phyloP scores from a whole-genome alignment of 2,797 vertebrate genomes.

The Hippoglossus hippoglossus region DNA sequence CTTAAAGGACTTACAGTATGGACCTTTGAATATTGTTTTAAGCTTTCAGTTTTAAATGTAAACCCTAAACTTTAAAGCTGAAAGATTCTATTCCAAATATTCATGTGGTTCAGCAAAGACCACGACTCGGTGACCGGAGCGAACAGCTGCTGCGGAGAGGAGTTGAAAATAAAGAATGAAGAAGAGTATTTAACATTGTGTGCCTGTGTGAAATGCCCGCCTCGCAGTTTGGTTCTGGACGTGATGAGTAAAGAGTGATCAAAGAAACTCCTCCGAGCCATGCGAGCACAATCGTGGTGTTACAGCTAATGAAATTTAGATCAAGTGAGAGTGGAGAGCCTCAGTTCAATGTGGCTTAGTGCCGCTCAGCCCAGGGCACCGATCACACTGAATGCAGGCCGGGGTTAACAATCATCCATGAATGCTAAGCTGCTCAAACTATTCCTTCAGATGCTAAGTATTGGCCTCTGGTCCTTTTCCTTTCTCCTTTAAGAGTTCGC shows the following conservation, averaged over 20 bases:
- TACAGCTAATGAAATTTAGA: constrained; percentile 76
- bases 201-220: constrained; percentile 33
- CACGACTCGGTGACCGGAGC: too few relatives aligned
- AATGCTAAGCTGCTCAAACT: constrained; percentile 73
- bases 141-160: too few relatives aligned
- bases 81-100: too few relatives aligned
- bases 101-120: not conserved
- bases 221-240: constrained; percentile 19
- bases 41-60: not conserved
- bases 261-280: constrained; percentile 55
- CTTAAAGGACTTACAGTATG: too few relatives aligned
- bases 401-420: constrained; percentile 70
- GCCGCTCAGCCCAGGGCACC: constrained; percentile 55
- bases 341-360: constrained; percentile 62
- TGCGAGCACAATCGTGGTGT: constrained; percentile 54
- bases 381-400: constrained; percentile 63
- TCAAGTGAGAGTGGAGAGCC: constrained; percentile 61
- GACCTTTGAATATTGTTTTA: too few relatives aligned
- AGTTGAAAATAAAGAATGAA: not conserved
- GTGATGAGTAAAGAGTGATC: constrained; percentile 57
- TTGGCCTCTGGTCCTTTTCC: constrained; percentile 57
- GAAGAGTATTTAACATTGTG: constrained; percentile 22
- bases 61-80: constrained; percentile 1
- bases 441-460: constrained; percentile 68
- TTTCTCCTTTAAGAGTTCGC: constrained; percentile 38